A percentile compares a stretch with the other conserved stretches of the same genome.
These are phyloP conservation scores for Pollenia angustigena DNA, from an alignment of 2,888 invertebrate genomes.

Conservation along the genomic window DNA sequence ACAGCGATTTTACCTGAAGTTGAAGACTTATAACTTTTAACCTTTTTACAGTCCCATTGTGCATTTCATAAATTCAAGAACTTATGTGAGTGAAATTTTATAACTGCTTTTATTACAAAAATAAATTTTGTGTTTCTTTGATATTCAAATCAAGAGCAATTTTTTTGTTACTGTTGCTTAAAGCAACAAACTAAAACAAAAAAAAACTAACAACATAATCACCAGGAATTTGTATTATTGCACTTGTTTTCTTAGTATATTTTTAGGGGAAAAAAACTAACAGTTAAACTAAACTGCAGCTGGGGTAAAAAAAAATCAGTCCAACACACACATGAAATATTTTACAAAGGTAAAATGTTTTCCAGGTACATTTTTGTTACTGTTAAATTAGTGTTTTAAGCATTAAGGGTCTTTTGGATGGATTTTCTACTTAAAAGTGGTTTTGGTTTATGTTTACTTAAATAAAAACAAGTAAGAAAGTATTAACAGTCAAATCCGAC, in stretches of 20 bases:
- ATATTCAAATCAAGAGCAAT: neutral
- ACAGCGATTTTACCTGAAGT: too few species aligned
- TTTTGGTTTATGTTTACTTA: conserved; percentile 20
- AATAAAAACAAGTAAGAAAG: neutral
- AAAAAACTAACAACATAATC: conserved; percentile 61
- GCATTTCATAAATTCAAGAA: too few species aligned
- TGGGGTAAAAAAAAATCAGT: neutral
- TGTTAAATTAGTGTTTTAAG: conserved; percentile 7
- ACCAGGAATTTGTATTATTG: conserved; percentile 46
- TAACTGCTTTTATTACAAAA: neutral
- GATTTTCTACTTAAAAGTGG: conserved; percentile 25
- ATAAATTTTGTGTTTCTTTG: neutral
- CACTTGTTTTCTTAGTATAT: neutral
- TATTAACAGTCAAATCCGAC: too few species aligned
- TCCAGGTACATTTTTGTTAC: neutral
- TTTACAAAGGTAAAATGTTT: neutral
- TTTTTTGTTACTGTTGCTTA: neutral
- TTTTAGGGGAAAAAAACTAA: neutral
- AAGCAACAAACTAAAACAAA: conserved; percentile 11
- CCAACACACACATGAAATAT: neutral
- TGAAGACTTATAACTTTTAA: too few species aligned
- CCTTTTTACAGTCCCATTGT: too few species aligned
- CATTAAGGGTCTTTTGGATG: conserved; percentile 17
- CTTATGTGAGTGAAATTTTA: neutral
- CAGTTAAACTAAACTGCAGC: neutral